These are phyloP conservation scores for Lipotes vexillifer DNA, from an alignment of 2,113 vertebrate genomes.

Conservation along the genomic window DNA sequence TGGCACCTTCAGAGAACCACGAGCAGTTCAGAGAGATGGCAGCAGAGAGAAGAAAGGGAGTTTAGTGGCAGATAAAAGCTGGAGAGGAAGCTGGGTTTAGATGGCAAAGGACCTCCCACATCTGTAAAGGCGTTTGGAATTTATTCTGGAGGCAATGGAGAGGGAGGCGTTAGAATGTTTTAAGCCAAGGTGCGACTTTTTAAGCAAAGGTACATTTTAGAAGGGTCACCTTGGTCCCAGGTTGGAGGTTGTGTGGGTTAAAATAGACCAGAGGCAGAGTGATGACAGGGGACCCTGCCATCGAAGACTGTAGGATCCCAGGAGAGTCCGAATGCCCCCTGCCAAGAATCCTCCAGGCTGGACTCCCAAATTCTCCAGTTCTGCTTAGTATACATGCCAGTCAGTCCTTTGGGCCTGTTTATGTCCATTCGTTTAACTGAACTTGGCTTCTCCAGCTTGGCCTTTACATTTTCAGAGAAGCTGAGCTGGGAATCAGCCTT, in stretches of 20 bases:
- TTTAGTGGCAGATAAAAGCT: not conserved
- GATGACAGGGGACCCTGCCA: not conserved
- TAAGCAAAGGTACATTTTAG: not conserved
- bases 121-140: not conserved
- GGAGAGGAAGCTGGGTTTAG: not conserved
- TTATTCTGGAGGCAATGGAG: not conserved
- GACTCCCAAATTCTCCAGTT: not conserved
- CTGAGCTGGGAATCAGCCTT: not conserved
- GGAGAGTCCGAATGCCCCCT: not conserved
- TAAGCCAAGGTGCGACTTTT: not conserved
- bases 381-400: not conserved
- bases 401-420: not conserved
- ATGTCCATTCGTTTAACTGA: not conserved
- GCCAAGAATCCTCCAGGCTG: not conserved
- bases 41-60: not conserved
- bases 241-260: not conserved
- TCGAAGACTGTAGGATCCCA: rapidly evolving
- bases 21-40: not conserved
- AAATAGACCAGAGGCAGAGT: not conserved
- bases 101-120: not conserved
- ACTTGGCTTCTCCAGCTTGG: not conserved
- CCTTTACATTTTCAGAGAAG: not conserved
- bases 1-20: not conserved
- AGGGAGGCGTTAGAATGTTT: not conserved
- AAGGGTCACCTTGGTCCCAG: not conserved